Percentiles rank a stretch among this genome's conserved stretches.
These are phyloP conservation scores for Cheirogaleus major DNA, from an alignment of 2,797 vertebrate species.

Conservation along the genomic window DNA sequence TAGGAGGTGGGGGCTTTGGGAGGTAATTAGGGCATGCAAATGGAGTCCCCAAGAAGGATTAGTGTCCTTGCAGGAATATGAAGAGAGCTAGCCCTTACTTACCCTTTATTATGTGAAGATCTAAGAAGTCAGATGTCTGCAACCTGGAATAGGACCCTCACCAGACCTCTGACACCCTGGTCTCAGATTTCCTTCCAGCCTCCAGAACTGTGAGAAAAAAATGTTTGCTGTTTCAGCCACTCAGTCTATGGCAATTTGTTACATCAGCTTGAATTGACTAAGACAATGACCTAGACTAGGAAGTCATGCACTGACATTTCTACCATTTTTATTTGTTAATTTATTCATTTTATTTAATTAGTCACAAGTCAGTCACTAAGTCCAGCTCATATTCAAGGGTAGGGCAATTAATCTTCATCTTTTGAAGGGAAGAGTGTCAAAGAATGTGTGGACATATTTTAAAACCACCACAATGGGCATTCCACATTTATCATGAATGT, in stretches of 20 bases:
- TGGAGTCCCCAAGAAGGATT: too few species aligned
- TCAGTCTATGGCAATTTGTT: background rate
- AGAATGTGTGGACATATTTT: background rate
- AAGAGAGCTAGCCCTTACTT: background rate
- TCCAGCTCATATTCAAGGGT: background rate
- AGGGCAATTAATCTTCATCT: background rate
- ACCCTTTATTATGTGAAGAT: background rate
- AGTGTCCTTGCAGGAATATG: background rate
- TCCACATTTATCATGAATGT: background rate
- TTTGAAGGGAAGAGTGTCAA: background rate
- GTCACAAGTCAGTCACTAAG: background rate
- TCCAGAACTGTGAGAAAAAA: background rate
- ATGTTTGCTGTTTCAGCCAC: background rate
- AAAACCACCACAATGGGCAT: background rate
- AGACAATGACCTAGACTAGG: background rate
- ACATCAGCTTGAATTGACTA: background rate
- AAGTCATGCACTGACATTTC: background rate
- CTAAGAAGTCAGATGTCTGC: background rate
- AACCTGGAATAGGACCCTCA: background rate
- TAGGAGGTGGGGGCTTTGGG: background rate
- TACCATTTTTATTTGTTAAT: background rate
- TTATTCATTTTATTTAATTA: background rate
- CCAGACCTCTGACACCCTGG: background rate
- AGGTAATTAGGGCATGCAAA: background rate
- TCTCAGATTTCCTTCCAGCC: background rate